Evolutionary conservation across 2,113 vertebrate genomes (phyloP), one percentile per base, ranked within the genome.

Genomic region (Anguilla rostrata): DNA sequence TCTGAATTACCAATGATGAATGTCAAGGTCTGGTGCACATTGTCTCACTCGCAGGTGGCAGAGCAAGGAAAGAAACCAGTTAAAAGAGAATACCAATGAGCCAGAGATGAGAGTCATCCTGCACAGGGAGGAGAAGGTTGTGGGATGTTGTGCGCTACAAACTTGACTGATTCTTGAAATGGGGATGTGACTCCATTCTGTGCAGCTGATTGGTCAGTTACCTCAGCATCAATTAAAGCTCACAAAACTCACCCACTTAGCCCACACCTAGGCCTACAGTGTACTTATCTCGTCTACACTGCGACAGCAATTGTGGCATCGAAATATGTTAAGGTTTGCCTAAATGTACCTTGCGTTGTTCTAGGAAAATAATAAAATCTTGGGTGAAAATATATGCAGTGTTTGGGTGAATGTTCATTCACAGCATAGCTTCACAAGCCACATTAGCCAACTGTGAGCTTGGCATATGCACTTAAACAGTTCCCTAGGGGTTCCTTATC

Each of bases 181-280:
- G 39, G 39, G 6, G 12, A 40, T 16, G 15, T 40, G 14, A 39
- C 29, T 39, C 29, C 8, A 12, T 29, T 78, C n/a, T 34, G 2
- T 6, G n/a, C n/a, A 39, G 12, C n/a, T 78, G n/a, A 78, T 29
- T 8, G 26, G 29, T 6, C 29, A 78, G 29, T 78, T 39, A 39
- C 39, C 75, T 39, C 34, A 78, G 39, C 88, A 87, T 83, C 63
- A 86, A 80, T 63, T 22, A 26, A 86, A 86, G 84, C 63, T 63
- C 82, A 18, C 82, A 46, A 18, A 60, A 7, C 83, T 40, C 20
- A 20, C 20, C 60, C 49, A 11, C 8, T 53, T 14, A 53, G 7
- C 49, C 49, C 49, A 53, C 8, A 53, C 4, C 60, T 34, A 3
- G 60, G 7, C 60, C 60, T 66, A 66, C 60, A 66, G 8, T 34